Conservation (phyloP, 2,888 invertebrate species). For the Coenonympha glycerion region DNA sequence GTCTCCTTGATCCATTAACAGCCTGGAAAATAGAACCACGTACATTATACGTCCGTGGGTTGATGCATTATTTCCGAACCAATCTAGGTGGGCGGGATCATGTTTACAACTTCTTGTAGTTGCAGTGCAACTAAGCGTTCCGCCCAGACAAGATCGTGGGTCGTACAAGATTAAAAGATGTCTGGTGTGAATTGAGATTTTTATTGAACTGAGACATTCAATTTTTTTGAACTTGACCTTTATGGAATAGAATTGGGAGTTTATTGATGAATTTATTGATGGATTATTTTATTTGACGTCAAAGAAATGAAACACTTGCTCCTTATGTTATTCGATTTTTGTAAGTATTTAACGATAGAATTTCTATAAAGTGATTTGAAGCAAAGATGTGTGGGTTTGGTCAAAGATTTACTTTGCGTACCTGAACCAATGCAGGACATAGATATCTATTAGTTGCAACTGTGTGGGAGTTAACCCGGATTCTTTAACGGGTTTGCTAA, state of each 20-base stretch:
- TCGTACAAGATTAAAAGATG: conserved; percentile 5
- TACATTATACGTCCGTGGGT: conserved; percentile 39
- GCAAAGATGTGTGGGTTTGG: no score
- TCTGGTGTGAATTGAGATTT: background rate
- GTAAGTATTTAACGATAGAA: no score
- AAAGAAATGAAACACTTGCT: background rate
- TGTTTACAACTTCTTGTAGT: conserved; percentile 21
- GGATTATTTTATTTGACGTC: background rate
- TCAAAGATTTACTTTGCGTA: background rate
- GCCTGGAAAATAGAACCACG: background rate
- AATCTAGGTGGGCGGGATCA: conserved; percentile 29
- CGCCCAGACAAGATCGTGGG: conserved; percentile 10
- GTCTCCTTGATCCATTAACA: background rate
- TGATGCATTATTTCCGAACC: conserved; percentile 42
- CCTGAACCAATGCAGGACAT: background rate
- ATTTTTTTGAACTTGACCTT: conserved; percentile 3
- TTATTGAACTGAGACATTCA: background rate
- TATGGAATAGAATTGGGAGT: background rate
- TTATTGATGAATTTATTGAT: background rate
- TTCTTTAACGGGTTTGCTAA: conserved; percentile 44
- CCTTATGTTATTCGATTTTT: no score
- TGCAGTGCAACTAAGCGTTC: conserved; percentile 21
- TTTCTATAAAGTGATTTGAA: no score
- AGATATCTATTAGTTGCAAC: conserved; percentile 12
- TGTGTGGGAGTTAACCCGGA: conserved; percentile 35